A percentile compares a stretch with the other conserved stretches of the same genome.
These are phyloP conservation scores for Casuarius casuarius DNA, from an alignment of 2,113 vertebrate genomes.

Conservation along the genomic window DNA sequence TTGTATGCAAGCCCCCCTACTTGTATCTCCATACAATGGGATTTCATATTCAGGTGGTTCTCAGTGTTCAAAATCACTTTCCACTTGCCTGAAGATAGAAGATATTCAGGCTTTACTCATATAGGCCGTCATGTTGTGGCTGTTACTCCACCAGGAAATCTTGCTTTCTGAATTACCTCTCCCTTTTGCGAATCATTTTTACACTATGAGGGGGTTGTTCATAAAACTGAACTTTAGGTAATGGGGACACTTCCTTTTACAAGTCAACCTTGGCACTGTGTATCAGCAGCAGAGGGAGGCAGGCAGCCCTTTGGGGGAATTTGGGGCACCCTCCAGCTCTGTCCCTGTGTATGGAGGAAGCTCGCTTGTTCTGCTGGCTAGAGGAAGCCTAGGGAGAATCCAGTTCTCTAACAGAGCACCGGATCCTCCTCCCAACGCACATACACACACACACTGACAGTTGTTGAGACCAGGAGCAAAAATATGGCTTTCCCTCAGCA, in stretches of 20 bases:
- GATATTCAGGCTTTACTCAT: neutral
- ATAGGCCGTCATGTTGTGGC: neutral
- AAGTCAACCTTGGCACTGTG: neutral
- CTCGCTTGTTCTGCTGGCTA: neutral
- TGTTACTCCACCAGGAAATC: neutral
- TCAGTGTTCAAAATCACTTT: neutral
- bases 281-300: neutral
- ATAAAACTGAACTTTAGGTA: neutral
- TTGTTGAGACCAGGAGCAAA: neutral
- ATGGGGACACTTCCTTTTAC: neutral
- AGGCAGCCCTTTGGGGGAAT: neutral
- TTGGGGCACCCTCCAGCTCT: neutral
- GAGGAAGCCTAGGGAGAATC: neutral
- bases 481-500: neutral
- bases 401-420: neutral
- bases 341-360: neutral
- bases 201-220: neutral
- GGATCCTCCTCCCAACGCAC: neutral
- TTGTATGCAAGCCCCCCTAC: neutral
- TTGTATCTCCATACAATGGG: neutral
- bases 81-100: neutral
- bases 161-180: neutral
- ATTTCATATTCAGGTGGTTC: neutral
- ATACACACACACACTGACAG: too few relatives aligned
- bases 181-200: neutral